Base-by-base conservation (phyloP, 2,888 invertebrate genomes). In the Dicranocentrus wangi region DNA sequence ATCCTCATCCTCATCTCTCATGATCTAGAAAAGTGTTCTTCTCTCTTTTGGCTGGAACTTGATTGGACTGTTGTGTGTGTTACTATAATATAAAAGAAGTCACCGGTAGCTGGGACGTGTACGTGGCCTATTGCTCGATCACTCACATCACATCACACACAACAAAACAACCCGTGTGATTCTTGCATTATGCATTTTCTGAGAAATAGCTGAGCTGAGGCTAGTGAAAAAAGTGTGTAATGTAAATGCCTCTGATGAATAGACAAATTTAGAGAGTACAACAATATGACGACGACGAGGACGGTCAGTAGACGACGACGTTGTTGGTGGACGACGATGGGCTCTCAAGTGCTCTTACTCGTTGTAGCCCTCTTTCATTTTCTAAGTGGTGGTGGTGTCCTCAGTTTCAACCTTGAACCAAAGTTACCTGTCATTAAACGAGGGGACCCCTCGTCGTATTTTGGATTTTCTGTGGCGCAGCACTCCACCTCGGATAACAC, bases 401-500 rank as follows among this genome's bases (percentile, higher is more conserved):
- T 81, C 68, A 82, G 83, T 53, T 94, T 93, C 89, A 95, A 95
- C 90, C 91, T 95, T 89, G 95, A 95, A 90, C 92, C 93, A 88
- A 91, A 92, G 85, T 93, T 93, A 87, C 93, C 93, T 89, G 92
- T 93, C 81, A 91, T 92, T 87, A 93, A 94, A 88, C 90, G 90
- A 85, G 93, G 93, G 76, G 90, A 91, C 81, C 89, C 89, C 71
- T 91, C 91, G 83, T 93, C 94, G 85, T 94, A 94, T 93, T 96
- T 96, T 90, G 96, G 96, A 88, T 96, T 94, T 90, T 93, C 94
- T 85, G 93, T 96, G 85, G 94, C 95, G 60, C 91, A 94, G 83
- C 94, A 95, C 88, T 91, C 92, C 87, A 84, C 86, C 27, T 75
- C 81, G 28, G 75, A 83, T 72, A 82, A 82, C 69, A 66, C 61